Evolutionary conservation across 2,113 vertebrate genomes (phyloP).

Genomic region (Anoura caudifer): DNA sequence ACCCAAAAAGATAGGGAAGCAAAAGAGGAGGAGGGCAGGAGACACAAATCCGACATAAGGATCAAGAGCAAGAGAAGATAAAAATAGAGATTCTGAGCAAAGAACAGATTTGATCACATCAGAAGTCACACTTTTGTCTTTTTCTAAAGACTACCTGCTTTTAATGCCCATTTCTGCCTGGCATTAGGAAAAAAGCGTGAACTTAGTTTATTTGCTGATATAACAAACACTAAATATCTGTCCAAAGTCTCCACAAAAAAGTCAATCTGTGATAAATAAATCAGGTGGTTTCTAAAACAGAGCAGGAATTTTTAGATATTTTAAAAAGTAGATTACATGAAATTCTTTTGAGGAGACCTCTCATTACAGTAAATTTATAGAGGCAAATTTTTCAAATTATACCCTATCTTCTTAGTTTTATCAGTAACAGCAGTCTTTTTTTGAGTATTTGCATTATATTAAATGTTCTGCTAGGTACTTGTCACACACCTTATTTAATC

Average conservation of each 20-base stretch:
- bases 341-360: slow-evolving; percentile 17
- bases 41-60: not conserved
- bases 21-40: not conserved
- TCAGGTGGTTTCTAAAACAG: not conserved
- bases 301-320: not conserved
- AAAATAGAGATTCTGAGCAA: not conserved
- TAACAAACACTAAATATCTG: not conserved
- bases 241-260: not conserved
- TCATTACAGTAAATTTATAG: not conserved
- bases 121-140: not conserved
- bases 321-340: not conserved
- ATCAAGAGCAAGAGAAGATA: not conserved
- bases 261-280: not conserved
- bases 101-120: not conserved
- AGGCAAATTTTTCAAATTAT: not conserved
- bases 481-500: not conserved
- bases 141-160: not conserved
- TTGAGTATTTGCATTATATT: not conserved
- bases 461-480: not conserved
- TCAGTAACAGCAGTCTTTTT: not conserved
- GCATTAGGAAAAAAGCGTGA: not conserved
- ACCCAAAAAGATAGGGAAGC: not conserved
- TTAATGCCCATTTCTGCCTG: not conserved
- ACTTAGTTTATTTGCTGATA: not conserved
- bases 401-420: not conserved